Evolutionary conservation across 2,888 invertebrate genomes (phyloP).

Genomic region (Palloptera scutellata): DNA sequence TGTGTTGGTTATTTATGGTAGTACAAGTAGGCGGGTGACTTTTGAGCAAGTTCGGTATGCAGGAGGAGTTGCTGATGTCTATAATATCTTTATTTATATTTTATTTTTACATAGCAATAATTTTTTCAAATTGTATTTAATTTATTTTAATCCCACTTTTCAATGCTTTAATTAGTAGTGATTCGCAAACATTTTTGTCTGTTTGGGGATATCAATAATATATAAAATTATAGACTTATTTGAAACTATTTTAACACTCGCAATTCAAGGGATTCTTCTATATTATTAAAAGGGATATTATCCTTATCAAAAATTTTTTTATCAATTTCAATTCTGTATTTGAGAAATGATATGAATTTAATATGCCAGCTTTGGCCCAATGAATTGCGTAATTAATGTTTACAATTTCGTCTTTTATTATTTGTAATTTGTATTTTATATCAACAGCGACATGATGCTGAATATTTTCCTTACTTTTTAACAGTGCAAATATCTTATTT

Average conservation of each 20-base stretch:
- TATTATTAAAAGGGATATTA: constrained; percentile 35
- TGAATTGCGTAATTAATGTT: constrained; percentile 37
- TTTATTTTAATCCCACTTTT: neutral
- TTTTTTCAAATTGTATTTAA: constrained; percentile 7
- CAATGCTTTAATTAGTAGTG: no score
- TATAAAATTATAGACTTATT: constrained; percentile 34
- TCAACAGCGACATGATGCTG: constrained; percentile 22
- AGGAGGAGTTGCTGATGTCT: constrained; percentile 34
- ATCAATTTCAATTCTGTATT: constrained; percentile 36
- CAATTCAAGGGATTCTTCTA: constrained; percentile 41
- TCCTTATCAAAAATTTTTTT: constrained; percentile 34
- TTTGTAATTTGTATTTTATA: constrained; percentile 33
- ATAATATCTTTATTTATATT: no score
- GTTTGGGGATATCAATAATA: constrained; percentile 34
- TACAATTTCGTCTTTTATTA: constrained; percentile 37
- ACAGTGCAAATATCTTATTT: constrained; percentile 17
- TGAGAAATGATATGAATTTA: constrained; percentile 38
- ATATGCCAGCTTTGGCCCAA: no score
- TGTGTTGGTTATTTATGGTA: constrained; percentile 29
- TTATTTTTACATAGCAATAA: constrained; percentile 30
- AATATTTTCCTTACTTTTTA: constrained; percentile 22
- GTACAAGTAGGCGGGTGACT: no score
- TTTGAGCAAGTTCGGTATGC: constrained; percentile 35
- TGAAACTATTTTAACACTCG: constrained; percentile 38
- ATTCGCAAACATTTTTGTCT: no score